Evolutionary conservation across 2,888 invertebrate species (phyloP).

Genomic region (Acanthosepion lycidas): DNA sequence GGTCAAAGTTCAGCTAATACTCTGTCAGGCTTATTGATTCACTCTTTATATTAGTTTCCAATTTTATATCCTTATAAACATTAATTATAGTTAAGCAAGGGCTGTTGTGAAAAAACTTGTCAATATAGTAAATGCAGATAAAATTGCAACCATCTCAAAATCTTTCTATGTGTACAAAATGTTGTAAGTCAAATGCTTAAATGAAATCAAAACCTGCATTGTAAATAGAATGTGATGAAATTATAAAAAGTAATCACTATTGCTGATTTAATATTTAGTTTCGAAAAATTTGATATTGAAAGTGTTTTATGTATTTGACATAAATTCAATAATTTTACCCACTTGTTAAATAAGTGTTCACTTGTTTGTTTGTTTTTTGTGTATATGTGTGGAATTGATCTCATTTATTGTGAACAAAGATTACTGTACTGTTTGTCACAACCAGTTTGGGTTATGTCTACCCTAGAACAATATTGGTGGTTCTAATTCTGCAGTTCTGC

Average conservation of each 20-base stretch:
- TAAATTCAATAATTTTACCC: background rate
- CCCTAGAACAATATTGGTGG: background rate
- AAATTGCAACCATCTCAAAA: no score
- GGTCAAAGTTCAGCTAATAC: no score
- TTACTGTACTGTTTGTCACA: background rate
- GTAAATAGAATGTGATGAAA: background rate
- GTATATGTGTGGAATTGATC: background rate
- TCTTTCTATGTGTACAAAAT: no score
- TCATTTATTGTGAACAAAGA: background rate
- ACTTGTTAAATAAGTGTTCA: background rate
- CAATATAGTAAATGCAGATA: no score
- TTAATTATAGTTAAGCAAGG: no score
- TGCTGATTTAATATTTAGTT: background rate
- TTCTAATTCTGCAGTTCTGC: background rate
- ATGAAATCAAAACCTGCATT: background rate
- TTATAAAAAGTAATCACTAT: background rate
- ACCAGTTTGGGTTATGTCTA: background rate
- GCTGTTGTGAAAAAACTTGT: no score
- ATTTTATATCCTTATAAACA: no score
- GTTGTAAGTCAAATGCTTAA: no score
- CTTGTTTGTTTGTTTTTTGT: background rate
- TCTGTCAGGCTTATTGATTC: no score
- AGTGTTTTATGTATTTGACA: background rate
- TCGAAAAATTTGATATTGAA: background rate
- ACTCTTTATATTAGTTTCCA: no score